A percentile compares a stretch with the other conserved stretches of the same genome.
These are phyloP conservation scores for Eumeta japonica DNA, from an alignment of 1,140 invertebrate species.

Conservation along the genomic window DNA sequence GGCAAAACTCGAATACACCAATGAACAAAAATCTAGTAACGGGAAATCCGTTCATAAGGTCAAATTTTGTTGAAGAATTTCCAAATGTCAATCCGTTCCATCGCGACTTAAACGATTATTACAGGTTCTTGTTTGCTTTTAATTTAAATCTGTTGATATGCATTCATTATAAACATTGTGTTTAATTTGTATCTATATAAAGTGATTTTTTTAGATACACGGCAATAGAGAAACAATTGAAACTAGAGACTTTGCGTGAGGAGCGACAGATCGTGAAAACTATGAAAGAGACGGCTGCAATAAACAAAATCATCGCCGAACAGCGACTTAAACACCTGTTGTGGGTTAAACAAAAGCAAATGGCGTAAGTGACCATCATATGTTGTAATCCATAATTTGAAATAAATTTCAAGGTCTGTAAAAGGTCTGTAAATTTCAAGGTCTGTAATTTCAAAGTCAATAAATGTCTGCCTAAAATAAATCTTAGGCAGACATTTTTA, in stretches of 20 bases:
- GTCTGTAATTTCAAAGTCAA: no score
- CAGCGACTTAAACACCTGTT: slow-evolving; percentile 46
- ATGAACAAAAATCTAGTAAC: no score
- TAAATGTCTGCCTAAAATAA: no score
- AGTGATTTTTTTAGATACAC: slow-evolving; percentile 24
- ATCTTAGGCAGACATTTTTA: slow-evolving; percentile 4
- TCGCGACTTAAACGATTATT: slow-evolving; percentile 28
- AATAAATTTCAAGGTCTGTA: no score
- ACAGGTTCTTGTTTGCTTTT: slow-evolving; percentile 18
- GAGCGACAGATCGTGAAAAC: slow-evolving; percentile 39
- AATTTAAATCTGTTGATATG: slow-evolving; percentile 1
- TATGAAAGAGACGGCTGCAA: slow-evolving; percentile 49
- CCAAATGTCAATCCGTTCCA: slow-evolving; percentile 18
- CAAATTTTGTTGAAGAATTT: slow-evolving; percentile 14
- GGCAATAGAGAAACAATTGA: slow-evolving; percentile 31
- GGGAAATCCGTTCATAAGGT: no score
- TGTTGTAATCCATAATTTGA: background rate
- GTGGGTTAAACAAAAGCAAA: slow-evolving; percentile 43
- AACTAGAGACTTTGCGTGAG: slow-evolving; percentile 45
- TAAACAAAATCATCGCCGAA: slow-evolving; percentile 53
- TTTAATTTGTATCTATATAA: no score
- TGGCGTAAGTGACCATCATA: slow-evolving; percentile 32
- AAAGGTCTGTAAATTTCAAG: no score
- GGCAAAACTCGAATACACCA: no score
- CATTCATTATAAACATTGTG: no score